Conservation (phyloP, 2,888 invertebrate species). For the Leptarthrus brevirostris region DNA sequence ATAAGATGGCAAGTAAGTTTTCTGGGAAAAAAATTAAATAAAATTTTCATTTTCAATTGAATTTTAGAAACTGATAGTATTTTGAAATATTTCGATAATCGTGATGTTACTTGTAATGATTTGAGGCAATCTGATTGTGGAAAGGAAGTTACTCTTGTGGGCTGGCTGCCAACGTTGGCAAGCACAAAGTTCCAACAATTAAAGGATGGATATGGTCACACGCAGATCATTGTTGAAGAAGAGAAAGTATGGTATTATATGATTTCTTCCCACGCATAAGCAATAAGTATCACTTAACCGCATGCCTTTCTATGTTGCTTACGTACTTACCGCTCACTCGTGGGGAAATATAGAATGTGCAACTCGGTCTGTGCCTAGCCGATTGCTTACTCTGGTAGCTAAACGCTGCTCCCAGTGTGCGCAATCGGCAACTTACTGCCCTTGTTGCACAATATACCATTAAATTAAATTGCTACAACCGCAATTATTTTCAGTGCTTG, state of each 20-base stretch:
- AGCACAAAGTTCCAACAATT: conserved; percentile 66
- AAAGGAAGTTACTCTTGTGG: conserved; percentile 63
- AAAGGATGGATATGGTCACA: conserved; percentile 67
- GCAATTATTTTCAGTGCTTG: conserved; percentile 56
- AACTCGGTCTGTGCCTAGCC: no score
- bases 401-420: no score
- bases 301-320: no score
- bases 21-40: neutral
- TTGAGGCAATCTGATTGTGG: conserved; percentile 64
- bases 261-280: no score
- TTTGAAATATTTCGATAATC: conserved; percentile 66
- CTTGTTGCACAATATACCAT: no score
- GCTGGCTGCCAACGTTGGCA: conserved; percentile 65
- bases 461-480: neutral
- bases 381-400: no score
- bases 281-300: no score
- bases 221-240: conserved; percentile 66
- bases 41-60: neutral
- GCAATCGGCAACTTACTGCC: no score
- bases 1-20: conserved; percentile 65
- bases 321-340: no score
- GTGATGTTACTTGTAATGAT: conserved; percentile 66
- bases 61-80: conserved; percentile 63
- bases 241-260: conserved; percentile 61
- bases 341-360: no score